phyloP scores from a whole-genome alignment of 2,113 vertebrate species.

The Turnix velox region DNA sequence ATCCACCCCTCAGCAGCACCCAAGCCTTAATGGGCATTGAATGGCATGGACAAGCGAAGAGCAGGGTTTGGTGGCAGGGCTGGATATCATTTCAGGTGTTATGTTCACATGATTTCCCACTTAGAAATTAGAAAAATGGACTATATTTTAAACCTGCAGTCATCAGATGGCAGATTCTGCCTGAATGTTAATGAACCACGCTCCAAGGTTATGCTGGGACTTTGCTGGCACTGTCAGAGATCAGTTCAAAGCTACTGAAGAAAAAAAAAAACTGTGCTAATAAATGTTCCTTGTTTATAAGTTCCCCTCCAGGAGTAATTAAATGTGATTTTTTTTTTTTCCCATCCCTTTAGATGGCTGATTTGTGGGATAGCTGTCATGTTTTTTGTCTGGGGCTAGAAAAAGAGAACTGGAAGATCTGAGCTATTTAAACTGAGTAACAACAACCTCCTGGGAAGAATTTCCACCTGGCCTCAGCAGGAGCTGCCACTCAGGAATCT shows the following conservation, averaged over 20 bases:
- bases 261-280: conserved; percentile 58
- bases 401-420: background rate
- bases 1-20: background rate
- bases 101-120: conserved; percentile 32
- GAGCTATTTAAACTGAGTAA: background rate
- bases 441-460: background rate
- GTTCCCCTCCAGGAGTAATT: conserved; percentile 61
- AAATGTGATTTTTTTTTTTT: conserved; percentile 23
- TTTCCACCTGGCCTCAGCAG: background rate
- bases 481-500: background rate
- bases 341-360: background rate
- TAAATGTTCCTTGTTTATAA: conserved; percentile 53
- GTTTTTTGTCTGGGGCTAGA: background rate
- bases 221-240: conserved; percentile 48
- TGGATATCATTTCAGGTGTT: conserved; percentile 38
- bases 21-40: background rate
- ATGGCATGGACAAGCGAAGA: background rate
- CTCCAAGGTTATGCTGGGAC: conserved; percentile 59
- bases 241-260: conserved; percentile 57
- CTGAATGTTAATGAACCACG: conserved; percentile 54
- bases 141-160: conserved; percentile 34
- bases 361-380: conserved; percentile 43
- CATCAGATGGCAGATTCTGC: conserved; percentile 36
- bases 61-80: conserved; percentile 1
- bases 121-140: conserved; percentile 58